These are phyloP conservation scores for Brachionus paranguensis DNA, from an alignment of 1,140 invertebrate species.

Conservation along the genomic window DNA sequence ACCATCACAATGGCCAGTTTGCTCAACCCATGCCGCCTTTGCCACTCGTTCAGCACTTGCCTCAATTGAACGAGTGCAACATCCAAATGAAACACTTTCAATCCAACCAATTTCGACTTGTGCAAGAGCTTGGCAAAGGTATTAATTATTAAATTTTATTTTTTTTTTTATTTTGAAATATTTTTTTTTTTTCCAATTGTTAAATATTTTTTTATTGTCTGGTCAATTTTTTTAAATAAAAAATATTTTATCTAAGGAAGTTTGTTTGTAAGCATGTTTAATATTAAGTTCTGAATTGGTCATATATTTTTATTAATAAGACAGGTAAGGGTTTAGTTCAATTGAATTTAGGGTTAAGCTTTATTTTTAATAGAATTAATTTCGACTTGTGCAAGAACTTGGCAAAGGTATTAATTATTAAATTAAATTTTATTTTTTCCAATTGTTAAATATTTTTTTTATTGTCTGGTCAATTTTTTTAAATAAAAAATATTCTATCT, in stretches of 20 bases:
- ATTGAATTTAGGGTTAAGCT: too few relatives aligned
- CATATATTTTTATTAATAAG: too few relatives aligned
- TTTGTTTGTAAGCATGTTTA: too few relatives aligned
- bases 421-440: neutral
- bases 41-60: neutral
- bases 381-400: too few relatives aligned
- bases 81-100: slow-evolving; percentile 7
- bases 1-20: neutral
- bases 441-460: slow-evolving; percentile 1
- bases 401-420: too few relatives aligned
- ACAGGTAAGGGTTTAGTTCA: too few relatives aligned
- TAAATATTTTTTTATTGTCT: neutral
- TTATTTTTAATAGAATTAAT: too few relatives aligned
- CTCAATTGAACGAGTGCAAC: slow-evolving; percentile 3
- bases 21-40: neutral
- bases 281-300: neutral
- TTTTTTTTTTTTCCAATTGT: neutral
- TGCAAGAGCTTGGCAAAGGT: slow-evolving; percentile 20
- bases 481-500: neutral
- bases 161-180: neutral
- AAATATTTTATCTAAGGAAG: neutral
- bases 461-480: neutral
- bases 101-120: neutral
- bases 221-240: neutral
- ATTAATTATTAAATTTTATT: slow-evolving; percentile 19